Percentiles rank a stretch among this genome's conserved stretches.
phyloP scores from a whole-genome alignment of 2,113 vertebrate genomes.

The Spilogale gracilis region DNA sequence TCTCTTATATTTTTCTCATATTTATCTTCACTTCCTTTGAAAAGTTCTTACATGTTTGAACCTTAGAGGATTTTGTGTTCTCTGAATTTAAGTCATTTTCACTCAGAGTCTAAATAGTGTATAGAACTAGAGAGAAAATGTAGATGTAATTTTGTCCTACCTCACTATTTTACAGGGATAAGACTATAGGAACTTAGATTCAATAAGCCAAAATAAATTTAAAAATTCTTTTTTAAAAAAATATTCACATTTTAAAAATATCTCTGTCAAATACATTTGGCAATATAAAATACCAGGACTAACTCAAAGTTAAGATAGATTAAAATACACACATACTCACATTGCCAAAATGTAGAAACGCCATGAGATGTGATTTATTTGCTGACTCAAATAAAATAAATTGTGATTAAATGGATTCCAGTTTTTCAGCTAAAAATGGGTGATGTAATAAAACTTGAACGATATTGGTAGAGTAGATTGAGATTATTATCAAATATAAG shows the following conservation, averaged over 20 bases:
- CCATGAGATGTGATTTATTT: background rate
- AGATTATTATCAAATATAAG: background rate
- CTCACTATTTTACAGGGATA: background rate
- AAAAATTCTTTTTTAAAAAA: slow-evolving; percentile 38
- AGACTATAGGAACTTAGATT: background rate
- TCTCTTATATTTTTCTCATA: background rate
- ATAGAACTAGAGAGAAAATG: background rate
- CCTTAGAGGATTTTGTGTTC: background rate
- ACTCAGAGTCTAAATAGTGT: background rate
- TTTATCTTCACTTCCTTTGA: background rate
- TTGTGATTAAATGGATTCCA: background rate
- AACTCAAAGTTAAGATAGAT: background rate
- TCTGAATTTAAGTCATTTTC: background rate
- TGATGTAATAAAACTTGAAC: background rate
- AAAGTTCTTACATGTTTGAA: background rate
- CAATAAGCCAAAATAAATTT: background rate
- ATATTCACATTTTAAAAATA: background rate
- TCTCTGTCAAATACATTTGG: background rate
- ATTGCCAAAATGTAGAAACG: background rate
- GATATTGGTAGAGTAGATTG: background rate
- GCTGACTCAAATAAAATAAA: background rate
- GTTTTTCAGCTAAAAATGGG: slow-evolving; percentile 22
- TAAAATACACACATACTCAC: background rate
- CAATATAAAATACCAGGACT: background rate
- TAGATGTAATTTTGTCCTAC: background rate